Conservation (phyloP, 37 sponge, comb jelly and placozoan species). For the Amphimedon queenslandica region DNA sequence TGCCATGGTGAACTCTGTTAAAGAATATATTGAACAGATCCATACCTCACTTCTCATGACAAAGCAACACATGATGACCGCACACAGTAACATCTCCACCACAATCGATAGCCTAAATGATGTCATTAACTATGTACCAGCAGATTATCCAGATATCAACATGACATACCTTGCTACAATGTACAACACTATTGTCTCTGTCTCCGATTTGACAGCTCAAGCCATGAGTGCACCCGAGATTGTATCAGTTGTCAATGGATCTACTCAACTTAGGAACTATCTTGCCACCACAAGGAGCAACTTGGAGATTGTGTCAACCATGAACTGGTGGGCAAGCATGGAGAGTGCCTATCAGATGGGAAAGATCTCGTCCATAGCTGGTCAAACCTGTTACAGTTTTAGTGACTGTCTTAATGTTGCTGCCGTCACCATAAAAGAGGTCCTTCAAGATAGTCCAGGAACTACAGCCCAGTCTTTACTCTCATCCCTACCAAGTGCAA, state of each 20-base stretch:
- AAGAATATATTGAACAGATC: constrained; percentile 12
- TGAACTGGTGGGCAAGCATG: not conserved
- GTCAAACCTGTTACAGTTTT: not conserved
- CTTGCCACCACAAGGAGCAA: not conserved
- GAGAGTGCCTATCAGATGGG: not conserved
- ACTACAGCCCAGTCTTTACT: not conserved
- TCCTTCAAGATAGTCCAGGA: not conserved
- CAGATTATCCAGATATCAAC: not conserved
- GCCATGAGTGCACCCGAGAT: not conserved
- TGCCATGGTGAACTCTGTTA: constrained; percentile 1
- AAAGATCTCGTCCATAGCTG: not conserved
- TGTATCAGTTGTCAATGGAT: not conserved
- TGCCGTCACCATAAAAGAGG: not conserved
- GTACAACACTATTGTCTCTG: not conserved
- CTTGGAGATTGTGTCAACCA: not conserved
- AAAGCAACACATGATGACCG: not conserved
- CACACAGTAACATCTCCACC: not conserved
- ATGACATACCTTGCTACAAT: not conserved
- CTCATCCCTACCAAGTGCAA: not conserved
- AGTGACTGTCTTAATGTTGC: not conserved
- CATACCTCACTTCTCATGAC: not conserved
- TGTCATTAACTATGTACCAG: not conserved
- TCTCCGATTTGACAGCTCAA: not conserved
- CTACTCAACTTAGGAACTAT: not conserved
- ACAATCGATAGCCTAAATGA: not conserved